Conservation (phyloP, 2,888 invertebrate species). For the Neria commutata region DNA sequence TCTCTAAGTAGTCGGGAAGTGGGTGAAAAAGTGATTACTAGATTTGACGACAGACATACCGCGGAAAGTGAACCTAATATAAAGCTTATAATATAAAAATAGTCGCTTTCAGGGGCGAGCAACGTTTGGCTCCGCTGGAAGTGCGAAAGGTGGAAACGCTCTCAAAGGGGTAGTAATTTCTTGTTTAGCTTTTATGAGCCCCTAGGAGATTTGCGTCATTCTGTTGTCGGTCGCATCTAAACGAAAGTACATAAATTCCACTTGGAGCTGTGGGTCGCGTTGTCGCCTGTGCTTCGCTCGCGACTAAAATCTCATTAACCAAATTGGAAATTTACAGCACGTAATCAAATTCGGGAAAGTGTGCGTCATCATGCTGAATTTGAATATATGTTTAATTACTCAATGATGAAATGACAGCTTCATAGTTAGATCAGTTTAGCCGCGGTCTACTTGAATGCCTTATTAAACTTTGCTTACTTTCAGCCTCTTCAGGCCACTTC, state of each 20-base stretch:
- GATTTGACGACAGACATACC: no score
- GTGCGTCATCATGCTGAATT: not conserved
- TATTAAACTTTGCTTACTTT: no score
- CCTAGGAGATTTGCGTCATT: constrained; percentile 45
- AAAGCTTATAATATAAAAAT: no score
- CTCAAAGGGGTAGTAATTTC: constrained; percentile 51
- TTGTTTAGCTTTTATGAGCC: constrained; percentile 52
- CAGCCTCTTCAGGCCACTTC: no score
- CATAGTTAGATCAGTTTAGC: not conserved
- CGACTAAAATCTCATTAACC: constrained; percentile 29
- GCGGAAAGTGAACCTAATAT: no score
- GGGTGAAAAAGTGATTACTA: no score
- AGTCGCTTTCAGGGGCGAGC: not conserved
- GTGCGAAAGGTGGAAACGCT: no score
- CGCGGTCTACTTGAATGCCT: no score
- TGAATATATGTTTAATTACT: not conserved
- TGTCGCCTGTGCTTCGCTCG: constrained; percentile 14
- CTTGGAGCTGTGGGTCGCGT: no score
- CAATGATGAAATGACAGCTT: not conserved
- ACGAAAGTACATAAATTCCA: constrained; percentile 54
- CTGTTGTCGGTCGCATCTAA: no score
- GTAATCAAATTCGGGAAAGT: not conserved
- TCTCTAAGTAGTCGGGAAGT: no score
- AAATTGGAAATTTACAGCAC: no score
- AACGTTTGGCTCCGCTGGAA: constrained; percentile 10